Percentiles rank a stretch among this genome's conserved stretches.
Evolutionary conservation across 2,113 vertebrate species (phyloP).

Genomic region (Ascaphus truei): DNA sequence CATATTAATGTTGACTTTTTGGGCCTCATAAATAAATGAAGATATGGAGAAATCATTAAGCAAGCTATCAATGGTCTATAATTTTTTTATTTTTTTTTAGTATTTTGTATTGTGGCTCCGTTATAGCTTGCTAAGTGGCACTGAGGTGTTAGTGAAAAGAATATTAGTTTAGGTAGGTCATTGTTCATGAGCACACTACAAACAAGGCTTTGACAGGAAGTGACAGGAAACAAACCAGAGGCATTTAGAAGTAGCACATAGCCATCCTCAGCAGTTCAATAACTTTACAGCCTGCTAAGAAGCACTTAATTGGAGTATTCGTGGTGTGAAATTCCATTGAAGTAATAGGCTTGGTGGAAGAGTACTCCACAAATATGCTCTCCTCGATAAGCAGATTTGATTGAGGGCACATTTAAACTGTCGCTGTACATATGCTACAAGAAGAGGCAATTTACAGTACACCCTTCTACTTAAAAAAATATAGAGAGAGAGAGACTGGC

Average conservation of each 20-base stretch:
- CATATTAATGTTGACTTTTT: too few relatives aligned
- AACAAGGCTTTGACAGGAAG: background rate
- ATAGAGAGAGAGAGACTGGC: too few relatives aligned
- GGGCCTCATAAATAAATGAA: too few relatives aligned
- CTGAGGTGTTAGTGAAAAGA: too few relatives aligned
- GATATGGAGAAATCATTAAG: too few relatives aligned
- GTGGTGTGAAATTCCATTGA: constrained; percentile 49
- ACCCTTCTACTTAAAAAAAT: too few relatives aligned
- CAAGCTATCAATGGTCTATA: too few relatives aligned
- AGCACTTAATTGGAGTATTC: constrained; percentile 49
- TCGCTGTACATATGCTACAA: constrained; percentile 34
- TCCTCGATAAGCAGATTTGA: constrained; percentile 50
- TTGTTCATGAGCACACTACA: background rate
- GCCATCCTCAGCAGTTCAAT: constrained; percentile 35
- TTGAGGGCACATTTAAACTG: constrained; percentile 40
- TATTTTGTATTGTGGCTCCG: too few relatives aligned
- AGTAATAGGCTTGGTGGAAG: too few relatives aligned
- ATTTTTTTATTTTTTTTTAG: too few relatives aligned
- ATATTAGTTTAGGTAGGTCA: background rate
- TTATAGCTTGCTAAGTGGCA: background rate
- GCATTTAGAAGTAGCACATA: background rate
- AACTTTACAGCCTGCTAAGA: constrained; percentile 47
- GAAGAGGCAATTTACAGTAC: too few relatives aligned
- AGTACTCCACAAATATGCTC: constrained; percentile 48
- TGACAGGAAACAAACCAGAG: background rate